A percentile compares a stretch with the other conserved stretches of the same genome.
phyloP scores from a whole-genome alignment of 92 coral and sea anemone genomes.

The Porites divaricata region DNA sequence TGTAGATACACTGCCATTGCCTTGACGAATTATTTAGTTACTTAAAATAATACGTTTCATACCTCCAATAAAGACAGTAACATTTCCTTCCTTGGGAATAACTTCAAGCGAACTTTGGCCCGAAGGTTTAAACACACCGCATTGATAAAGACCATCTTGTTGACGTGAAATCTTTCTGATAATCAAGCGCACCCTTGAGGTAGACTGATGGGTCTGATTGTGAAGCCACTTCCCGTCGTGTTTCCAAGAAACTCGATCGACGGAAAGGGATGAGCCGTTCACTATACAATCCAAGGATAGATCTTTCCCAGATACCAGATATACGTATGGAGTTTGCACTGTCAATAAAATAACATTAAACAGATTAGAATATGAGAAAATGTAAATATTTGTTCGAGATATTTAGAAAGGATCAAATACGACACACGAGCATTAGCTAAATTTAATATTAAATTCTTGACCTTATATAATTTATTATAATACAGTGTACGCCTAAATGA shows the following conservation, averaged over 20 bases:
- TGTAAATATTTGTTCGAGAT: not conserved
- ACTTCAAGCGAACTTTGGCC: not conserved
- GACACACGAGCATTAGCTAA: too few relatives aligned
- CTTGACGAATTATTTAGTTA: too few relatives aligned
- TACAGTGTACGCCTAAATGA: too few relatives aligned
- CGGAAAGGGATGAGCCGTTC: not conserved
- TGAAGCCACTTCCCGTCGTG: conserved; percentile 39
- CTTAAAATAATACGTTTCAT: too few relatives aligned
- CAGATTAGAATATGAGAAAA: not conserved
- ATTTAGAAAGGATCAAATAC: too few relatives aligned
- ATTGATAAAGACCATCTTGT: conserved; percentile 30
- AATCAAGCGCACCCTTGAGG: conserved; percentile 1
- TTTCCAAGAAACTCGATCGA: conserved; percentile 46
- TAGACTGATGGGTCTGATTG: conserved; percentile 4
- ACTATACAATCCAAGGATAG: conserved; percentile 10
- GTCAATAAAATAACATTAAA: not conserved
- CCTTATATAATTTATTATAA: too few relatives aligned
- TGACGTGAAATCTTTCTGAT: not conserved
- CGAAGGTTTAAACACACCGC: conserved; percentile 19
- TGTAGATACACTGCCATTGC: too few relatives aligned
- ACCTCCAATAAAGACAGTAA: conserved; percentile 39
- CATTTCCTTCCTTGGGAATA: conserved; percentile 27
- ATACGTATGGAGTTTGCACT: conserved; percentile 28
- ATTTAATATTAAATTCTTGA: too few relatives aligned
- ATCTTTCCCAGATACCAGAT: not conserved